These are phyloP conservation scores for Buphagus erythrorhynchus DNA, from an alignment of 2,797 vertebrate species.

Conservation along the genomic window DNA sequence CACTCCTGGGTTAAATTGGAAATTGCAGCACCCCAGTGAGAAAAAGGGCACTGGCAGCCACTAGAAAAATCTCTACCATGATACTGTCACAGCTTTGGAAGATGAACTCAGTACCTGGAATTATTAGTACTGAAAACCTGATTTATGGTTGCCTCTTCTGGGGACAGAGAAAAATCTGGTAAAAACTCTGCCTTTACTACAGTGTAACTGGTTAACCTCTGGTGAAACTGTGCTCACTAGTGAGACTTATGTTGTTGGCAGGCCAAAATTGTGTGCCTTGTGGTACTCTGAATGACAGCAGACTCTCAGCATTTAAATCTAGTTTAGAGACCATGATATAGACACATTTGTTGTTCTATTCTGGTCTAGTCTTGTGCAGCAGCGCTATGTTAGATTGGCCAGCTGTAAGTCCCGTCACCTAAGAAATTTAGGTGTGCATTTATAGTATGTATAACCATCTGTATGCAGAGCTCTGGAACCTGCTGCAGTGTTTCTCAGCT, in stretches of 20 bases:
- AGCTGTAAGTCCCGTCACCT: neutral
- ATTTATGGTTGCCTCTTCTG: neutral
- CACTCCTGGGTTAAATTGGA: neutral
- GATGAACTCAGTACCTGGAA: rapidly evolving
- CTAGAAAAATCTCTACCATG: neutral
- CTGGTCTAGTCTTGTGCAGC: neutral
- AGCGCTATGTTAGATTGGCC: neutral
- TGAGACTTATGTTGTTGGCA: neutral
- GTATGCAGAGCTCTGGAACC: neutral
- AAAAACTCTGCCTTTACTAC: neutral
- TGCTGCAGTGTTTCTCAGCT: neutral
- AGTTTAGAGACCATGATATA: neutral
- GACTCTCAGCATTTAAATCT: neutral
- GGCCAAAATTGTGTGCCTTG: neutral
- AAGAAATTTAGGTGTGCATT: neutral
- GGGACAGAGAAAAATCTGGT: neutral
- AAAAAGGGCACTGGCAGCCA: neutral
- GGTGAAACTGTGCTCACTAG: neutral
- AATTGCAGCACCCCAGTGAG: neutral
- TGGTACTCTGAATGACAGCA: neutral
- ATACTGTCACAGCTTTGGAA: neutral
- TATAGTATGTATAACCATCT: rapidly evolving
- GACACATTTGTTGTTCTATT: neutral
- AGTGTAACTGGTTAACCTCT: neutral
- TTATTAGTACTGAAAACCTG: neutral